These are phyloP conservation scores for Myrmecobius fasciatus DNA, from an alignment of 2,113 vertebrate species.

Conservation along the genomic window DNA sequence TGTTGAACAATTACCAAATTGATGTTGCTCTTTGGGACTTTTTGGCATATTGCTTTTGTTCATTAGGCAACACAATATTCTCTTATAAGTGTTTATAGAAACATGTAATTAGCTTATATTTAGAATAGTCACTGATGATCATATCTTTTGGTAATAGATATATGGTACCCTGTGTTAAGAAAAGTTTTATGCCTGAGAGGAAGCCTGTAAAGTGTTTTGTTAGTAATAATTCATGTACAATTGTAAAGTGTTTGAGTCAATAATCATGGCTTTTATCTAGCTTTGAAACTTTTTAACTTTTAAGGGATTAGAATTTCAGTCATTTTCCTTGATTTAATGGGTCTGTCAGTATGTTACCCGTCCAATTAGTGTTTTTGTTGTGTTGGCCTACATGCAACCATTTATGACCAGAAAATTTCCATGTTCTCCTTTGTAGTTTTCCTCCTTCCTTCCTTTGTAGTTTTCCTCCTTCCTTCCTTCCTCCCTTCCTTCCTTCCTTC, in stretches of 20 bases:
- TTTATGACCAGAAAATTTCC: background rate
- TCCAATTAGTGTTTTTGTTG: background rate
- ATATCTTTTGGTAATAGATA: no score
- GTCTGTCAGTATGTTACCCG: background rate
- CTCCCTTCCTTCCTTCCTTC: background rate
- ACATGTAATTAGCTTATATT: no score
- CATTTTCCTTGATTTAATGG: background rate
- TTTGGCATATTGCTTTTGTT: no score
- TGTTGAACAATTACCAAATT: no score
- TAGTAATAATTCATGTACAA: background rate
- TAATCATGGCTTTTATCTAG: background rate
- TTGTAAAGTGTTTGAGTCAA: no score
- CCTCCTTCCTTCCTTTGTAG: no score
- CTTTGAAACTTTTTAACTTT: background rate
- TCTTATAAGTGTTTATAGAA: no score
- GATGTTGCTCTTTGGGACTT: no score
- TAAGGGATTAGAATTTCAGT: background rate
- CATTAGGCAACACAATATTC: no score
- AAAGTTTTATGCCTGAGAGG: background rate
- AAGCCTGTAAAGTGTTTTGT: background rate
- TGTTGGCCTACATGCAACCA: background rate
- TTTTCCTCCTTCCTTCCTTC: background rate
- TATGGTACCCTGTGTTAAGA: no score
- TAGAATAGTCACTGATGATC: no score
- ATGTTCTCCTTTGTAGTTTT: background rate